Evolutionary conservation across 2,888 invertebrate genomes (phyloP).

Genomic region (Drosophila recens): DNA sequence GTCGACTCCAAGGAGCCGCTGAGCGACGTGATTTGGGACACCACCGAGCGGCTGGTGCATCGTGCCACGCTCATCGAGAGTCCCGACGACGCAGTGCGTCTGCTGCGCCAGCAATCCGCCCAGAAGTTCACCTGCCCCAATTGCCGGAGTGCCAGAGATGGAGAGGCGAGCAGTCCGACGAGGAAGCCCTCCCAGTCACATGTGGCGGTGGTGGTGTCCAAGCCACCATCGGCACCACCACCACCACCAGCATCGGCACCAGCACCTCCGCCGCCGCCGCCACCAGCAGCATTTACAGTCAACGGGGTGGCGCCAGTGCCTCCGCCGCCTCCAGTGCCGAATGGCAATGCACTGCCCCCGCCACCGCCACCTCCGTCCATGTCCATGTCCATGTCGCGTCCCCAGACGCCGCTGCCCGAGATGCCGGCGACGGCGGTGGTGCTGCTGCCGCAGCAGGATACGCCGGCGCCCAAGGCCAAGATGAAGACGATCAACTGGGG

Average conservation of each 20-base stretch:
- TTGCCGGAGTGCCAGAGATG: slow-evolving; percentile 86
- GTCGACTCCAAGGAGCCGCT: slow-evolving; percentile 95
- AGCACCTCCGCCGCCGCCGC: slow-evolving; percentile 83
- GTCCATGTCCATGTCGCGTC: slow-evolving; percentile 68
- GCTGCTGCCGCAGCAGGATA: slow-evolving; percentile 95
- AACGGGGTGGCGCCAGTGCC: slow-evolving; percentile 72
- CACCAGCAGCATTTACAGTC: slow-evolving; percentile 76
- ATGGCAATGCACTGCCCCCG: slow-evolving; percentile 64
- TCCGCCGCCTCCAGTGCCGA: slow-evolving; percentile 71
- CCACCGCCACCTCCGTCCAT: slow-evolving; percentile 81
- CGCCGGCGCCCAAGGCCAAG: slow-evolving; percentile 96
- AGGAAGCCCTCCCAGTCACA: slow-evolving; percentile 87
- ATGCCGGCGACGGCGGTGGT: slow-evolving; percentile 70
- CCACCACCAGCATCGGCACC: slow-evolving; percentile 83
- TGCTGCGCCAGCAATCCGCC: slow-evolving; percentile 91
- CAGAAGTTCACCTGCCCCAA: slow-evolving; percentile 88
- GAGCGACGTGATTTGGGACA: slow-evolving; percentile 97
- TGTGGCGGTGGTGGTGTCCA: slow-evolving; percentile 74
- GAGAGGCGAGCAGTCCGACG: slow-evolving; percentile 87
- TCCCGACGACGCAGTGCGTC: slow-evolving; percentile 93
- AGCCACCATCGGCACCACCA: slow-evolving; percentile 83
- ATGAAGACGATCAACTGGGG: slow-evolving; percentile 99
- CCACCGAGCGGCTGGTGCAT: slow-evolving; percentile 96
- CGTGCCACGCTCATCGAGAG: slow-evolving; percentile 94
- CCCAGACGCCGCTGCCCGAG: slow-evolving; percentile 74